Evolutionary conservation across 2,797 vertebrate species (phyloP), one percentile per base, ranked within the genome.

Genomic region (Tiaroga cobitis): DNA sequence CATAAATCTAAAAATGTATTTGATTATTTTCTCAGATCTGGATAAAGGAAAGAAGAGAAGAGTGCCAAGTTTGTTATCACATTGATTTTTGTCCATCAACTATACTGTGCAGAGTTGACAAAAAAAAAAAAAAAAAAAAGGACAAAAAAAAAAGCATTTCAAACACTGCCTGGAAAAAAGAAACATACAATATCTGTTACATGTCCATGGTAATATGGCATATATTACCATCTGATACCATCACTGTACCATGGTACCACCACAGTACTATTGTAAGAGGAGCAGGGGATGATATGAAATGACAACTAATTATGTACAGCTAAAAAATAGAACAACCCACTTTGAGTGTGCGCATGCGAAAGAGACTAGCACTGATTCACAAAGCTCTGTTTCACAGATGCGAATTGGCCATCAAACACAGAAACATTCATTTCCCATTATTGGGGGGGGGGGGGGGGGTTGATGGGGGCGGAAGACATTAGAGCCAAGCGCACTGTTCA

Each of bases 401-500:
- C 87, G 90, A 93, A 92, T 90, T 92, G 87, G 89, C 89, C 90
- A 91, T 91, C 86, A 94, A 91, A 93, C 90, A 89, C 87, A 93
- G 90, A 92, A 92, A 93, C 88, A 59, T 92, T 93, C 82, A 54
- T 90, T 90, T 92, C 90, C 91, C 91, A 91, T 83, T 90, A 92
- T 93, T 90, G 43, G 43, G 11, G 92, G 19, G 51, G 39, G n/a
- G 7, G 8, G 13, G 43, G 29, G 49, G 41, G 18, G 78, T 8
- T 54, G 49, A 88, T 78, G 65, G 83, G 87, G 83, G 85, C 76
- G 85, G 91, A 87, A 93, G 90, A 94, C 92, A 94, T 94, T 93
- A 94, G 89, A 88, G 87, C 87, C 29, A 76, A 74, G 90, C 70
- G 72, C 93, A 90, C 93, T 91, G 90, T 94, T 95, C 92, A 94